Conservation (phyloP, 2,113 vertebrate species). For the Salvelinus sp. region DNA sequence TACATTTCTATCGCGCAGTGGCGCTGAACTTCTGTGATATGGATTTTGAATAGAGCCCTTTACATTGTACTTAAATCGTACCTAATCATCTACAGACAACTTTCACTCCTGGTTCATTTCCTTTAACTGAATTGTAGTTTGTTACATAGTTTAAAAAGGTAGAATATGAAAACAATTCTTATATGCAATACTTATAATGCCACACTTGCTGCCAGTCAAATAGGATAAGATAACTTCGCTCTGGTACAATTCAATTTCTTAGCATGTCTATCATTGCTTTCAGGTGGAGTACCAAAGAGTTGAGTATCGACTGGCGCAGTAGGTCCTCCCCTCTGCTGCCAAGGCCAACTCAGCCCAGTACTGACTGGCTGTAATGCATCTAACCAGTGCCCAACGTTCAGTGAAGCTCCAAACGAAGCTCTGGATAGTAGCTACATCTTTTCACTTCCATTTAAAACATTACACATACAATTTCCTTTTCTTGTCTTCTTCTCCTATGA, state of each 20-base stretch:
- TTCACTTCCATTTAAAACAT: constrained; percentile 22
- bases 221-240: constrained; percentile 44
- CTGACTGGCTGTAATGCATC: constrained; percentile 56
- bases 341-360: constrained; percentile 36
- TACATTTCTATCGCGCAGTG: too few species aligned
- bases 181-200: constrained; percentile 59
- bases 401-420: constrained; percentile 29
- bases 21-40: too few species aligned
- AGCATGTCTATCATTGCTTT: constrained; percentile 55
- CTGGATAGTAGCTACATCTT: constrained; percentile 16
- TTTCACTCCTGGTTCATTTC: constrained; percentile 52
- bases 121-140: constrained; percentile 65
- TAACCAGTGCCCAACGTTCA: constrained; percentile 42
- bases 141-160: constrained; percentile 72
- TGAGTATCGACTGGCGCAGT: constrained; percentile 65
- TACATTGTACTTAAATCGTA: constrained; percentile 46
- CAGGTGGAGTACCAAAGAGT: constrained; percentile 58
- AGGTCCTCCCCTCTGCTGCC: constrained; percentile 62
- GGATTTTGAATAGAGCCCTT: too few species aligned
- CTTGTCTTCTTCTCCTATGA: not conserved
- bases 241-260: constrained; percentile 58
- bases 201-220: constrained; percentile 53
- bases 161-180: constrained; percentile 63
- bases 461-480: constrained; percentile 2
- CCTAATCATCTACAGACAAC: constrained; percentile 60